A percentile compares a stretch with the other conserved stretches of the same genome.
Evolutionary conservation across 2,888 invertebrate species (phyloP).

Genomic region (Lypha dubia): DNA sequence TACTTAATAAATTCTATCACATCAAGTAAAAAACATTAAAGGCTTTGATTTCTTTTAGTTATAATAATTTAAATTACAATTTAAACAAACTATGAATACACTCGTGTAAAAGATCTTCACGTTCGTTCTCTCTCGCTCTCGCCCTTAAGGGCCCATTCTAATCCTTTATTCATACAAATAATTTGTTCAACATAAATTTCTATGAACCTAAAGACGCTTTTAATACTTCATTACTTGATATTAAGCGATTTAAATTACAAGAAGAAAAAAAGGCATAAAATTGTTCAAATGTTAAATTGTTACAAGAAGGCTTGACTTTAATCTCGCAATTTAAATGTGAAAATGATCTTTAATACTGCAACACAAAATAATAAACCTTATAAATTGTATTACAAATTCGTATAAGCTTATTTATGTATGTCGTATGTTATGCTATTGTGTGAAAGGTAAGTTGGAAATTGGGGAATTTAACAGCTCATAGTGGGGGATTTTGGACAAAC

Average conservation of each 20-base stretch:
- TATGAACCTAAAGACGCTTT: constrained; percentile 27
- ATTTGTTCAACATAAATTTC: constrained; percentile 49
- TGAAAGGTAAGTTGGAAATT: constrained; percentile 21
- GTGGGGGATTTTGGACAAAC: no score
- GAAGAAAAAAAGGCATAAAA: neutral
- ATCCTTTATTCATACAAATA: constrained; percentile 35
- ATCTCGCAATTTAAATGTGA: constrained; percentile 56
- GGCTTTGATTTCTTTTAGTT: neutral
- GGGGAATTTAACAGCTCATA: neutral
- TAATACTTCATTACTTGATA: constrained; percentile 65
- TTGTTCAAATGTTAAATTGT: constrained; percentile 3
- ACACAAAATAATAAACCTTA: constrained; percentile 33
- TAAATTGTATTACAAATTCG: constrained; percentile 17
- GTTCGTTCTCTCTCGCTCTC: neutral
- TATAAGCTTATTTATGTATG: neutral
- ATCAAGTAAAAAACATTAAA: neutral
- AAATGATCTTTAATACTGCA: constrained; percentile 44
- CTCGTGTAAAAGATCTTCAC: neutral
- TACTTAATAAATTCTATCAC: no score
- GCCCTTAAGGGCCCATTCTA: neutral
- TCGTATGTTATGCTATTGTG: no score
- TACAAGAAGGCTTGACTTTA: constrained; percentile 56
- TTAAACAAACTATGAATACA: neutral
- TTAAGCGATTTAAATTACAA: constrained; percentile 37
- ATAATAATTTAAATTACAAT: neutral